Evolutionary conservation across 1,140 invertebrate genomes (phyloP), one percentile per base, ranked within the genome.

Genomic region (Condylostylus longicornis): DNA sequence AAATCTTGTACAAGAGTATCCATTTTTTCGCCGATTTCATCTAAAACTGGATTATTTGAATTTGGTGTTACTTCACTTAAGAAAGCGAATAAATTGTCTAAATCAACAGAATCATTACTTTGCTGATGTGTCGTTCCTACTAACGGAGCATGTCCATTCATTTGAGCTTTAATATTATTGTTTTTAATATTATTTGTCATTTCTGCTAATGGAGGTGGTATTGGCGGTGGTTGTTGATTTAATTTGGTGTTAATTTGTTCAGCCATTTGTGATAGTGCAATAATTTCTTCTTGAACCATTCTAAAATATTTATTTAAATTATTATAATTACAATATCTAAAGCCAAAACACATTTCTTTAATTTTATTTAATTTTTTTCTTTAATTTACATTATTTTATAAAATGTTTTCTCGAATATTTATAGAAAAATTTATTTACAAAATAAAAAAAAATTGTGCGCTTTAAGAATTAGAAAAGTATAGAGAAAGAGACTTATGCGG

Each of bases 61-160:
- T 19, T 48, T 4, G 68, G 62, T 12, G 84, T 79, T 12, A 85
- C 75, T 41, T 89, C 84, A 0, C 82, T 82, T 7, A 95, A 65
- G 56, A 95, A 95, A 32, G 84, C 84, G 62, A 94, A 95, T 48
- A 95, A 68, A 63, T 90, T 88, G 58, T 95, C 89, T 33, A 95
- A 66, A 56, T 93, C 87, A 0, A 93, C 79, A 1, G 82, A 82
- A 38, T 82, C 73, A 5, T 70, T 65, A 8, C 62, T 59, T 22
- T 65, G 58, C 27, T 69, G 30, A 40, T 40, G 31, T 9, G 31
- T 17, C 4, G 43, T 32, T 20, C 29, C 18, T 15, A 44, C 42
- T 7, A 23, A 30, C 23, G 19, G 10, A 17, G 17, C 19, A 29
- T 33, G 30, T 21, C 36, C n/a, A 18, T 39, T 35, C 1, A 28